Base-by-base conservation (phyloP, 2,797 vertebrate genomes). In the Scyliorhinus canicula region DNA sequence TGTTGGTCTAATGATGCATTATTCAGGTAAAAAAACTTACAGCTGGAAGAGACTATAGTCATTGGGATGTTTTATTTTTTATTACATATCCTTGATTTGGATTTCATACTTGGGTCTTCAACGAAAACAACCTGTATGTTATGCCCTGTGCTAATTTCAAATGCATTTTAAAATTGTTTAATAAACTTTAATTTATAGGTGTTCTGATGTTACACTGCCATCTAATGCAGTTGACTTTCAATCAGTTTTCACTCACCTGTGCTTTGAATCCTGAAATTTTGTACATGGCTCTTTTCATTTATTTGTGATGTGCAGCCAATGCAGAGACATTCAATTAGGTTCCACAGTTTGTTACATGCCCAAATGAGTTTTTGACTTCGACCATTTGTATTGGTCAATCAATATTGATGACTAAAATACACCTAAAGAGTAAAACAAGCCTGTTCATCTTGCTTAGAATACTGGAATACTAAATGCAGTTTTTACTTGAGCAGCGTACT, bases 151-250 rank as follows among this genome's bases (percentile, higher is more conserved):
- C 93, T 52, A 69, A 94, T n/a, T 31, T 94, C 44, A 71, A 52
- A 71, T 52, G 65, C 31, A 69, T 71, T 93, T 71, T 94, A 94
- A 94, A 69, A 74, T 74, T 74, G 50, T 94, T 94, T 94, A 94
- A 94, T 94, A 74, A 94, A 94, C 93, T 74, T 93, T 93, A 93
- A 93, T 67, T 93, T 93, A 93, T 93, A 93, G 44, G 44, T 93
- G 26, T 93, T 67, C 28, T 93, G 40, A 67, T 93, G 93, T 93
- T 67, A 71, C 26, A 93, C 65, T 69, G 93, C 63, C 44, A 74
- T 94, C 93, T 35, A 19, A 94, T 74, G 65, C 93, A 94, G 67
- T 74, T 94, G 65, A 74, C 67, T 94, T 71, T 47, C 24, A 71
- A 69, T 74, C 67, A 74, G 93, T 94, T 69, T 94, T 52, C 44